phyloP scores from a whole-genome alignment of 1,140 invertebrate species.

The Trachelipus rathkii region DNA sequence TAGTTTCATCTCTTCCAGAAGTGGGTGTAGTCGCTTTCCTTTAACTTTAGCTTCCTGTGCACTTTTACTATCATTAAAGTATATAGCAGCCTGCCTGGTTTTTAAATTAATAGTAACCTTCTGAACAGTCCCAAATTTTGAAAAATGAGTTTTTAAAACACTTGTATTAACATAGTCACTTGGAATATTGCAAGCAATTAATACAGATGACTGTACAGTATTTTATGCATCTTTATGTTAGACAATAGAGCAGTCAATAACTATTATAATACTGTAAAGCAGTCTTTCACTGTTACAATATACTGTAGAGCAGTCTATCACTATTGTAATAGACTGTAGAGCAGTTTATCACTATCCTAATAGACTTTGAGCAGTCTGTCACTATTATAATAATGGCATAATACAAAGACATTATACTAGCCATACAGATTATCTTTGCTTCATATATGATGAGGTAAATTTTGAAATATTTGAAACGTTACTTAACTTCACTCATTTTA shows the following conservation, averaged over 20 bases:
- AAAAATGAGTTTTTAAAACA: conserved; percentile 34
- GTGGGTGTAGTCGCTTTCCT: conserved; percentile 37
- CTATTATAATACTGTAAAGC: background rate
- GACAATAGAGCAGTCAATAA: background rate
- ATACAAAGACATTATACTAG: background rate
- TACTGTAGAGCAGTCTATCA: background rate
- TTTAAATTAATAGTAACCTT: conserved; percentile 29
- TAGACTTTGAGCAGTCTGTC: background rate
- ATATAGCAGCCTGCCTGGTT: conserved; percentile 34
- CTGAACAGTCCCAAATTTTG: conserved; percentile 37
- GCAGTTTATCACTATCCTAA: too few species aligned
- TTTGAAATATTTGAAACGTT: background rate
- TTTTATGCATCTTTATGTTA: background rate
- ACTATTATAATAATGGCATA: background rate
- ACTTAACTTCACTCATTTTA: background rate
- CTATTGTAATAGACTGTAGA: too few species aligned
- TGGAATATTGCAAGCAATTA: background rate
- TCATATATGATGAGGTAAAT: background rate
- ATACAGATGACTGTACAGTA: background rate
- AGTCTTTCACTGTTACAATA: background rate
- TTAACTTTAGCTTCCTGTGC: conserved; percentile 33
- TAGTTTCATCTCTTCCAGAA: conserved; percentile 35
- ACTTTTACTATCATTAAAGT: conserved; percentile 30
- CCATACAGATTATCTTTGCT: too few species aligned
- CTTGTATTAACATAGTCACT: conserved; percentile 32